Conservation (phyloP, 1,140 invertebrate genomes). For the Pogonomyrmex barbatus region DNA sequence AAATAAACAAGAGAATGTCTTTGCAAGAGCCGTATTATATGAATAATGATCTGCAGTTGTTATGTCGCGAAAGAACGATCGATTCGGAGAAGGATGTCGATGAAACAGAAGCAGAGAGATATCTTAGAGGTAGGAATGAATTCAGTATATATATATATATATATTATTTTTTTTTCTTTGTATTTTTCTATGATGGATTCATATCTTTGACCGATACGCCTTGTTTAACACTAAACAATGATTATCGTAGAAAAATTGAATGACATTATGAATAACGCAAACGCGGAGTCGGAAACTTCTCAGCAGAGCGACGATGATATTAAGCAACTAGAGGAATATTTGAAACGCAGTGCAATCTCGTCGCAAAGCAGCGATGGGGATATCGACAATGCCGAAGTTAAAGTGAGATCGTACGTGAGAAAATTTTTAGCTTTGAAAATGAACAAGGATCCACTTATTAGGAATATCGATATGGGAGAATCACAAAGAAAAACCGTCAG, state of each 20-base stretch:
- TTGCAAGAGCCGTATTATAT: slow-evolving; percentile 91
- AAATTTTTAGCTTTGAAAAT: slow-evolving; percentile 88
- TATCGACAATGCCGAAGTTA: slow-evolving; percentile 89
- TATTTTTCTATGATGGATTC: slow-evolving; percentile 3
- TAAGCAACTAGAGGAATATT: slow-evolving; percentile 90
- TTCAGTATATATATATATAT: background rate
- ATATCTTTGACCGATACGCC: background rate
- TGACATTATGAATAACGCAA: slow-evolving; percentile 73
- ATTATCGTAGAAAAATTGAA: slow-evolving; percentile 78
- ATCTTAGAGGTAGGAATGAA: slow-evolving; percentile 75
- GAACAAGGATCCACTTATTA: slow-evolving; percentile 85
- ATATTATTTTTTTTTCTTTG: background rate
- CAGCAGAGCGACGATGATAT: slow-evolving; percentile 88
- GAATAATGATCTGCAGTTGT: slow-evolving; percentile 86
- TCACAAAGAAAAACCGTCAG: slow-evolving; percentile 90
- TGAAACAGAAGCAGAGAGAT: slow-evolving; percentile 82
- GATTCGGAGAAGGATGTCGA: slow-evolving; percentile 85
- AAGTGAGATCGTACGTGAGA: slow-evolving; percentile 90
- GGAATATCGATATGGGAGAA: slow-evolving; percentile 87
- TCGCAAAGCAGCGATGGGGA: slow-evolving; percentile 89
- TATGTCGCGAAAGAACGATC: slow-evolving; percentile 76
- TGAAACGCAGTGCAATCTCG: slow-evolving; percentile 90
- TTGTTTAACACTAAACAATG: background rate
- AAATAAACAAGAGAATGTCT: slow-evolving; percentile 89
- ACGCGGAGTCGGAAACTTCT: slow-evolving; percentile 75